Evolutionary conservation across 2,113 vertebrate genomes (phyloP).

Genomic region (Pelvicachromis taeniatus): DNA sequence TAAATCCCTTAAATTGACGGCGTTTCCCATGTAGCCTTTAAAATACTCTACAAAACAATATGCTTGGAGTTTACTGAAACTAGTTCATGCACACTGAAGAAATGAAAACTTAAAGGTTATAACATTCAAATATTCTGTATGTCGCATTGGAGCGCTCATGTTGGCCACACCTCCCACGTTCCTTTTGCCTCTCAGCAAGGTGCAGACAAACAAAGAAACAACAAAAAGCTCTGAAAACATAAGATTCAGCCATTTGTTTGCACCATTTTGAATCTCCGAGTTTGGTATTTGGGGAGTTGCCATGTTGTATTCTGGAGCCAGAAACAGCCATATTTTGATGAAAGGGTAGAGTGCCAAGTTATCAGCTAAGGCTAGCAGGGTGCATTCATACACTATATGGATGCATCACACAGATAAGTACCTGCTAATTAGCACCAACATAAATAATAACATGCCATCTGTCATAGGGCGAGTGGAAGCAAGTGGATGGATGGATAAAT

Average conservation of each 20-base stretch:
- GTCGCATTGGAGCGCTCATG: not conserved
- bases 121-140: not conserved
- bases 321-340: not conserved
- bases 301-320: not conserved
- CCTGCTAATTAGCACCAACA: not conserved
- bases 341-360: not conserved
- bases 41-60: not conserved
- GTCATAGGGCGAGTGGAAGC: not conserved
- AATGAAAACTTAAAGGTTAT: not conserved
- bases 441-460: not conserved
- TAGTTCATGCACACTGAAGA: not conserved
- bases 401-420: not conserved
- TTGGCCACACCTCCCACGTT: not conserved
- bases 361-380: not conserved
- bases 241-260: not conserved
- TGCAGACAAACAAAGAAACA: not conserved
- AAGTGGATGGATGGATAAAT: not conserved
- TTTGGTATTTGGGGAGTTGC: not conserved
- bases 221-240: not conserved
- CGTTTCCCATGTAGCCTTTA: constrained; percentile 1
- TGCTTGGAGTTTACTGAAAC: not conserved
- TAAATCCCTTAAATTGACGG: not conserved
- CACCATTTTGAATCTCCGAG: not conserved
- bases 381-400: not conserved
- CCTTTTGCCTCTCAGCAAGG: not conserved